Conservation (phyloP, 2,888 invertebrate genomes). For the Macrosiphum euphorbiae region DNA sequence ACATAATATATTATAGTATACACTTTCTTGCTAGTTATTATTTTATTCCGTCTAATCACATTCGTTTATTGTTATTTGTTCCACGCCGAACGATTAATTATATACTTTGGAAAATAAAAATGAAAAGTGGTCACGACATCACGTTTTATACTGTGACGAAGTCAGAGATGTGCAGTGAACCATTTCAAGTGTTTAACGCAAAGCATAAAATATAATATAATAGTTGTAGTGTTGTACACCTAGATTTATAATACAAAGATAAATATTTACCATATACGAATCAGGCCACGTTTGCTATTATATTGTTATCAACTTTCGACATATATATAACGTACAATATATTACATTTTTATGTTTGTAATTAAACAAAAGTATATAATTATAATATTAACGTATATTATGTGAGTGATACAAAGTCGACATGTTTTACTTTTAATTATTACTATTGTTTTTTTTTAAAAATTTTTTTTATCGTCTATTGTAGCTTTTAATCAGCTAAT, state of each 20-base stretch:
- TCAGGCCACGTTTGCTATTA: constrained; percentile 29
- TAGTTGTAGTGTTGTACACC: background rate
- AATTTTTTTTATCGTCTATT: background rate
- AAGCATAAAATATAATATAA: constrained; percentile 3
- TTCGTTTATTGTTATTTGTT: background rate
- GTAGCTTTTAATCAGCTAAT: constrained; percentile 33
- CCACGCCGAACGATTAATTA: constrained; percentile 35
- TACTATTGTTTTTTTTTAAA: background rate
- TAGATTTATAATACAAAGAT: constrained; percentile 12
- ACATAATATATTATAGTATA: background rate
- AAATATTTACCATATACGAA: constrained; percentile 23
- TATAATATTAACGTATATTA: background rate
- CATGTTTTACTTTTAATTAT: constrained; percentile 12
- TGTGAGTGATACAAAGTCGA: background rate
- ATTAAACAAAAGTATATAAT: background rate
- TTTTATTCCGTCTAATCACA: constrained; percentile 1
- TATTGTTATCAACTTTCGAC: background rate
- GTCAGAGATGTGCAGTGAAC: constrained; percentile 42
- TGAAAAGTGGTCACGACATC: constrained; percentile 51
- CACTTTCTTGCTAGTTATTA: background rate
- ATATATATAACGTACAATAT: constrained; percentile 14
- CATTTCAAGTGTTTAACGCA: constrained; percentile 22
- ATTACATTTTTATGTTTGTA: background rate
- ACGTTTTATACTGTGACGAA: background rate
- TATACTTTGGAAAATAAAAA: constrained; percentile 44